These are phyloP conservation scores for Brachymystax lenok DNA, from an alignment of 2,797 vertebrate genomes.

Conservation along the genomic window DNA sequence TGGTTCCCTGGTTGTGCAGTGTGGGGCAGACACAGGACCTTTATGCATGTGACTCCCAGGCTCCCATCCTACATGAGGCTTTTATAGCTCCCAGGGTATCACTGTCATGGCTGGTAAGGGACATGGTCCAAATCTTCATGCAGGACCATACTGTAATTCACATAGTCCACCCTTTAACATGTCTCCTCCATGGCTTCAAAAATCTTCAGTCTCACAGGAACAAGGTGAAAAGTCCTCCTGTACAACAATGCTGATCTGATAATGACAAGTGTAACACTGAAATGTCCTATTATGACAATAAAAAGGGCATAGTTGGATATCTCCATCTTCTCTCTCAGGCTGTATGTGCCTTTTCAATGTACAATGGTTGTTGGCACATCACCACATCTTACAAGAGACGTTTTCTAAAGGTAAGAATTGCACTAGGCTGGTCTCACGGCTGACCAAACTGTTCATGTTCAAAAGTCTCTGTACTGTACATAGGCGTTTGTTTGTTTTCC, in stretches of 20 bases:
- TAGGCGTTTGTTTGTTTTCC: slow-evolving; percentile 45
- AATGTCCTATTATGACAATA: slow-evolving; percentile 43
- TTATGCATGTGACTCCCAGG: slow-evolving; percentile 42
- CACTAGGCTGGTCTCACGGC: slow-evolving; percentile 4
- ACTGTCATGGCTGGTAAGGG: slow-evolving; percentile 9
- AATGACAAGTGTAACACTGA: slow-evolving; percentile 31
- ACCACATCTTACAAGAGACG: slow-evolving; percentile 8
- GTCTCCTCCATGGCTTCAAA: slow-evolving; percentile 43
- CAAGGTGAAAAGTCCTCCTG: slow-evolving; percentile 10
- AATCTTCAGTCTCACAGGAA: slow-evolving; percentile 28
- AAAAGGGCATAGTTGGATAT: slow-evolving; percentile 47
- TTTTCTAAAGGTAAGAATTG: slow-evolving; percentile 36
- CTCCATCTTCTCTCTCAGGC: slow-evolving; percentile 33
- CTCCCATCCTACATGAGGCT: slow-evolving; percentile 17
- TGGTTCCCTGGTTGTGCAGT: slow-evolving; percentile 67
- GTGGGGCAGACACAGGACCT: slow-evolving; percentile 35
- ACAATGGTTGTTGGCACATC: slow-evolving; percentile 32
- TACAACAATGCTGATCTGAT: slow-evolving; percentile 37
- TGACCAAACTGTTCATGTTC: slow-evolving; percentile 23
- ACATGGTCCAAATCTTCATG: background rate
- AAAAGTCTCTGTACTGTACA: slow-evolving; percentile 33
- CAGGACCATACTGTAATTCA: background rate
- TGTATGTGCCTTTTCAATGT: slow-evolving; percentile 16
- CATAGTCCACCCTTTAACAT: slow-evolving; percentile 27
- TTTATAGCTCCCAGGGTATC: background rate